Conservation (phyloP, 2,888 invertebrate species). For the Rugalucina vietnamica region DNA sequence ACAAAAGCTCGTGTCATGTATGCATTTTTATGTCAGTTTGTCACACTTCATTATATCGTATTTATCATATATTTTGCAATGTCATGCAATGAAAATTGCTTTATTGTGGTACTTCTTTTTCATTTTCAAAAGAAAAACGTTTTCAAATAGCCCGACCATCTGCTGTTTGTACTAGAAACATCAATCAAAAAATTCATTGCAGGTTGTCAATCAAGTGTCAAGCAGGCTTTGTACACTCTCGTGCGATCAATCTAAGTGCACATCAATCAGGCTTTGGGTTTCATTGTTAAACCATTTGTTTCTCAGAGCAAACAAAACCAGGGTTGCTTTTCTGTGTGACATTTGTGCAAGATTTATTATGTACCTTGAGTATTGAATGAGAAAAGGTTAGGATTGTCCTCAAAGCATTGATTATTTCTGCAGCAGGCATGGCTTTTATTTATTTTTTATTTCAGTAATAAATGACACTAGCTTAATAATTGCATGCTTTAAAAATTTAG, state of each 20-base stretch:
- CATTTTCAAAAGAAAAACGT: background rate
- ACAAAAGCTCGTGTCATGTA: background rate
- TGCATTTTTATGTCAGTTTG: background rate
- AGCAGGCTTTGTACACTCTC: conserved; percentile 78
- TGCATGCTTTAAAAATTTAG: too few relatives aligned
- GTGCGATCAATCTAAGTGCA: conserved; percentile 80
- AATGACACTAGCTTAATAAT: too few relatives aligned
- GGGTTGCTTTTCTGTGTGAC: conserved; percentile 66
- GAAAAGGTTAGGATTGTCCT: background rate
- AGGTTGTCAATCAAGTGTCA: conserved; percentile 82
- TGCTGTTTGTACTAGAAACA: conserved; percentile 79
- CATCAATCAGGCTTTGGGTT: conserved; percentile 80
- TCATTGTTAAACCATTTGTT: conserved; percentile 82
- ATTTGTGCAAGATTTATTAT: conserved; percentile 64
- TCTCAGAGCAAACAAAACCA: conserved; percentile 80
- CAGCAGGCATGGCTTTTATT: background rate
- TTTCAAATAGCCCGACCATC: conserved; percentile 63
- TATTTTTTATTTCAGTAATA: background rate
- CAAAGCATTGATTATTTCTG: background rate
- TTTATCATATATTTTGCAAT: background rate
- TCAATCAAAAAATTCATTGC: conserved; percentile 82
- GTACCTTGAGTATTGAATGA: conserved; percentile 58
- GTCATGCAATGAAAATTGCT: background rate
- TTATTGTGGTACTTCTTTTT: background rate
- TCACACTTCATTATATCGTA: background rate